Evolutionary conservation across 2,113 vertebrate species (phyloP).

Genomic region (Cacatua alba): DNA sequence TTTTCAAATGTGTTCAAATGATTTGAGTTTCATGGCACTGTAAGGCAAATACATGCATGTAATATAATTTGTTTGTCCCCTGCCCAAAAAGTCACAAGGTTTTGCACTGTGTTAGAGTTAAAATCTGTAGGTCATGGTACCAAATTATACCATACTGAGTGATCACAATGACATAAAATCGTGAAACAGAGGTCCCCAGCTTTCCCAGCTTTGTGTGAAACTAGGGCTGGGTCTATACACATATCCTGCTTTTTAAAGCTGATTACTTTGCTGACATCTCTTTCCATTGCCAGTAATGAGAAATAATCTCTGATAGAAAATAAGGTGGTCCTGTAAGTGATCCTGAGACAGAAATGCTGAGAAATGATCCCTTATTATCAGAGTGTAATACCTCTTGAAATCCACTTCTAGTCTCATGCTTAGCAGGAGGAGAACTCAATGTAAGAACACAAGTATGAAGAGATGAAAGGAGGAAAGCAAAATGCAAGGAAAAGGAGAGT

Average conservation of each 20-base stretch:
- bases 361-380: not conserved
- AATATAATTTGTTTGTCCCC: not conserved
- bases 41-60: not conserved
- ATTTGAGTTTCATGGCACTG: not conserved
- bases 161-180: not conserved
- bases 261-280: not conserved
- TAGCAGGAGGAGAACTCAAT: not conserved
- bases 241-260: not conserved
- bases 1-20: not conserved
- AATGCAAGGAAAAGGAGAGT: not conserved
- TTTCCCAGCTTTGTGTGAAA: not conserved
- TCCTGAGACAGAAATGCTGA: not conserved
- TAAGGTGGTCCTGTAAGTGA: not conserved
- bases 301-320: not conserved
- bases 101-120: not conserved
- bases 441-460: not conserved
- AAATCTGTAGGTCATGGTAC: not conserved
- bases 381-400: not conserved
- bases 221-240: not conserved
- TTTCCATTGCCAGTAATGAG: not conserved
- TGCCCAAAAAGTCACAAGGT: not conserved
- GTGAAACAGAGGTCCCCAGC: accelerated
- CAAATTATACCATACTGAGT: not conserved
- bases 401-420: not conserved
- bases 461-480: not conserved